Base-by-base conservation (phyloP, 2,888 invertebrate genomes). In the Lasioglossum leucozonium region DNA sequence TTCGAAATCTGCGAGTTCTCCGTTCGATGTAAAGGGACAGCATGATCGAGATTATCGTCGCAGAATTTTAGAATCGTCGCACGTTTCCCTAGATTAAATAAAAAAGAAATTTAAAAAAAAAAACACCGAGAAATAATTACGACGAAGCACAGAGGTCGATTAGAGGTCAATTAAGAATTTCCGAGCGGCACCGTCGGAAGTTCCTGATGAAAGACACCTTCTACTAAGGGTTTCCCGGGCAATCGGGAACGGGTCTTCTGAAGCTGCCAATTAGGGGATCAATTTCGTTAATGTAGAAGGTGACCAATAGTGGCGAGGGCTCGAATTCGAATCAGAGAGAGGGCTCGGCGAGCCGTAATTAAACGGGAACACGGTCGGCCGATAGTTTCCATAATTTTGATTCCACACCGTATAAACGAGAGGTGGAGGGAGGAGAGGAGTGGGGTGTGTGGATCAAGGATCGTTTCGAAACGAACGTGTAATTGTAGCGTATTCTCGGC, bases 331-430 rank as follows among this genome's bases (percentile, higher is more conserved):
- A 69, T n/a, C 37, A 11, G n/a, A n/a, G 37, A 34, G 67, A n/a
- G 67, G 67, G 1, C 26, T 26, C 62, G 30, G 13, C 62, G 67
- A 37, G 37, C 67, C 22, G 40, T 69, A 69, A 69, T 69, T 69
- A 69, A 69, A 69, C 67, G 37, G 55, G 40, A 69, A 69, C 67
- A 37, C 37, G 11, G 67, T 37, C n/a, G 67, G 67, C n/a, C 67
- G 67, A 69, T 69, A 69, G 67, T 69, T 69, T 69, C 67, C 67
- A 69, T 69, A 69, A 69, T 69, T 69, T n/a, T 69, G 67, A 37
- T 37, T 37, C 34, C 22, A 34, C 65, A 13, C 37, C 4, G 67
- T 69, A 37, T 65, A 65, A 65, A 18, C 34, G 65, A 18, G 16
- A 13, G 30, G 34, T 2, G 30, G 16, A n/a, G 18, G 30, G 16